Conservation (phyloP, 2,888 invertebrate genomes). For the Dicyrtoma fusca region DNA sequence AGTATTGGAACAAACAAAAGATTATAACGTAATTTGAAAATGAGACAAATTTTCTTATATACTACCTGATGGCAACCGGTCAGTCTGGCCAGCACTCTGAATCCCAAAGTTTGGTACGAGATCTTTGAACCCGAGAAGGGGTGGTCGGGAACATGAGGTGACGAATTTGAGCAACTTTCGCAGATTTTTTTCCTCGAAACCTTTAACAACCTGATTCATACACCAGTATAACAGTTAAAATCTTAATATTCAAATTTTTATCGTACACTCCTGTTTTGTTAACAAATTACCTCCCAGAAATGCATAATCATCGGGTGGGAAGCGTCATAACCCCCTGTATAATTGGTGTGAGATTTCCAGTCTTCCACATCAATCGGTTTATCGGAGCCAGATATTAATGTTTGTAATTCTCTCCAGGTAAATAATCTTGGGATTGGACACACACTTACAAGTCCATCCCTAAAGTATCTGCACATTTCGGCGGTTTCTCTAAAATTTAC, state of each 20-base stretch:
- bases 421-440: conserved; percentile 90
- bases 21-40: not conserved
- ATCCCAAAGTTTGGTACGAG: conserved; percentile 82
- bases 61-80: conserved; percentile 79
- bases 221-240: not conserved
- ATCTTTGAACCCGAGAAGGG: conserved; percentile 94
- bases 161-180: conserved; percentile 93
- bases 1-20: not conserved
- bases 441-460: conserved; percentile 74
- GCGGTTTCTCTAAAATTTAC: conserved; percentile 49
- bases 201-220: conserved; percentile 68
- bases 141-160: conserved; percentile 96
- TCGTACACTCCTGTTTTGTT: not conserved
- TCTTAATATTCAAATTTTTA: not conserved
- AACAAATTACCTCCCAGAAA: conserved; percentile 73
- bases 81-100: conserved; percentile 86
- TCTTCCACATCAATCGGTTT: conserved; percentile 92
- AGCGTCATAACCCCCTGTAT: conserved; percentile 81
- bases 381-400: conserved; percentile 94
- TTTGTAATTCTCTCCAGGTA: conserved; percentile 89
- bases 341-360: conserved; percentile 81
- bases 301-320: conserved; percentile 81
- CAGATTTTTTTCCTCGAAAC: conserved; percentile 80
- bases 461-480: conserved; percentile 49
- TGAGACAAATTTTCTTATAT: not conserved